phyloP scores from a whole-genome alignment of 1,140 invertebrate species.

The Microplitis demolitor region DNA sequence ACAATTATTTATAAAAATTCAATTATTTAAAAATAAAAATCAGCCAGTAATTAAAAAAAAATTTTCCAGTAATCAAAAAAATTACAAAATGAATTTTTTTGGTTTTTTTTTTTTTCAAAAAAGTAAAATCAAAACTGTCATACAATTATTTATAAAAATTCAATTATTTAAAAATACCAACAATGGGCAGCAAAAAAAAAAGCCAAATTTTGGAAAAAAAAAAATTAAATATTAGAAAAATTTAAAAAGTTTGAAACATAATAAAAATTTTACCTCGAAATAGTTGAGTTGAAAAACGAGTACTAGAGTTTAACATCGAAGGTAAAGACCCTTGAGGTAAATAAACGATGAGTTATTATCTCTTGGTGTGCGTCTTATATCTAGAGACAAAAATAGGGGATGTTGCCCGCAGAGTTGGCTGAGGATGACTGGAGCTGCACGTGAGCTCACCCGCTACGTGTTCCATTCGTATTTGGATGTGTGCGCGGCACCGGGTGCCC shows the following conservation, averaged over 20 bases:
- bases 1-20: too few species aligned
- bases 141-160: too few species aligned
- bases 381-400: background rate
- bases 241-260: background rate
- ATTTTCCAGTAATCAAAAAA: background rate
- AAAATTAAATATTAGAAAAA: background rate
- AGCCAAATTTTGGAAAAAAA: background rate
- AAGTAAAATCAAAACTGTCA: too few species aligned
- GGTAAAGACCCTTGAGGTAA: background rate
- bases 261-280: background rate
- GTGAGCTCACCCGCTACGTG: slow-evolving; percentile 6
- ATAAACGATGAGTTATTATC: background rate
- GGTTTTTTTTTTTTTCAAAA: too few species aligned
- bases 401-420: background rate
- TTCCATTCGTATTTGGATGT: background rate
- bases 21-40: too few species aligned
- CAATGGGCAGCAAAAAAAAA: too few species aligned
- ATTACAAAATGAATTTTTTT: background rate
- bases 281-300: background rate
- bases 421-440: slow-evolving; percentile 19
- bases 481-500: background rate
- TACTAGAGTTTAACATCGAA: background rate
- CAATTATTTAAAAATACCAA: too few species aligned
- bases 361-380: background rate
- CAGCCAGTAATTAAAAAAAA: too few species aligned